These are phyloP conservation scores for Drosophila subquinaria DNA, from an alignment of 2,888 invertebrate species.

Conservation along the genomic window DNA sequence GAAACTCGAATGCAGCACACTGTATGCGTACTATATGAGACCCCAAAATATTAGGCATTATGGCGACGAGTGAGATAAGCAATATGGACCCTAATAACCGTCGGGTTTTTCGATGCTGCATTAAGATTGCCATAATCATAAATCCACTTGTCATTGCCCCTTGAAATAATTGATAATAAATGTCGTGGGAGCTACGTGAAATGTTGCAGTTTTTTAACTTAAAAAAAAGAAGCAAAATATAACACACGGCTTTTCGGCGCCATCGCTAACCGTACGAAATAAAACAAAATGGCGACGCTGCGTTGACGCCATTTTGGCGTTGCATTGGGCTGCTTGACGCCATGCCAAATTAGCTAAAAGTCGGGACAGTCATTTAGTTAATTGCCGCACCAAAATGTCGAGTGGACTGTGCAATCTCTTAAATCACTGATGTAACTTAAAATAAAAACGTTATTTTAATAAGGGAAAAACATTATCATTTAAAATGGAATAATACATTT, in stretches of 20 bases:
- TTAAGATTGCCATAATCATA: conserved; percentile 54
- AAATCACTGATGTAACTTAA: conserved; percentile 58
- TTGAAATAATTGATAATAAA: conserved; percentile 25
- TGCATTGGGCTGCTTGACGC: conserved; percentile 75
- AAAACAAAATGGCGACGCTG: conserved; percentile 64
- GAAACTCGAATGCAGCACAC: conserved; percentile 72
- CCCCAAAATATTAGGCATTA: conserved; percentile 65
- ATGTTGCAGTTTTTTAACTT: conserved; percentile 33
- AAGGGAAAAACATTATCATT: conserved; percentile 4
- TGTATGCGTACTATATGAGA: conserved; percentile 57
- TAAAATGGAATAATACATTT: no score
- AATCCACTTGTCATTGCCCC: conserved; percentile 51
- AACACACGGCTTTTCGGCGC: conserved; percentile 81
- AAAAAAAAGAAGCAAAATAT: conserved; percentile 57
- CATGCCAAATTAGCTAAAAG: conserved; percentile 83
- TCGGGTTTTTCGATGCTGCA: conserved; percentile 1
- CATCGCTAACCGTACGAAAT: conserved; percentile 68
- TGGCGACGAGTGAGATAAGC: conserved; percentile 63
- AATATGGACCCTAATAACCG: conserved; percentile 58
- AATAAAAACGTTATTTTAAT: conserved; percentile 61
- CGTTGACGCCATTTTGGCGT: conserved; percentile 59
- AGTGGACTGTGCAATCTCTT: conserved; percentile 49
- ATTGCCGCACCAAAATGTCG: conserved; percentile 71
- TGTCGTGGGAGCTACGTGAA: conserved; percentile 34
- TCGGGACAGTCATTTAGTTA: conserved; percentile 81